Conservation (phyloP, 2,888 invertebrate genomes). For the Marasmarcha lunaedactyla region DNA sequence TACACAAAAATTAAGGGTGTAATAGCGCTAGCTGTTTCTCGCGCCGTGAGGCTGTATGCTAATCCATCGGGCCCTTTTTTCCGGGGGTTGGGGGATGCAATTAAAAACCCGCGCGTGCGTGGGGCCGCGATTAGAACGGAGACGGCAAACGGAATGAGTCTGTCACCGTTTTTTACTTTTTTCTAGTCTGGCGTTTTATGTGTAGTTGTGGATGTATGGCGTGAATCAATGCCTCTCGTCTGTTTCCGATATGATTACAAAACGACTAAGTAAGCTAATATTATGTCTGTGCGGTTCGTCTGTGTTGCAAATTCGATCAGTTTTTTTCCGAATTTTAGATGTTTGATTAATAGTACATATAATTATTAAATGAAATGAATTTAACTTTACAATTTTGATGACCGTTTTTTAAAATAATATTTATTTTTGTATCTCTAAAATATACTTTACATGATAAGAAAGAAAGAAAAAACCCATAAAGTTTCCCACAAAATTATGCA, state of each 20-base stretch:
- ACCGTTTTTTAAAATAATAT: no score
- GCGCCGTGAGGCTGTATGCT: constrained; percentile 61
- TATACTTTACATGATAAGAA: no score
- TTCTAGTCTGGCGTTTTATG: constrained; percentile 56
- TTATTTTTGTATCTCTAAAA: no score
- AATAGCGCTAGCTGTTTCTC: constrained; percentile 46
- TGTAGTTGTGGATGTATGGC: constrained; percentile 26
- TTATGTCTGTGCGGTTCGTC: constrained; percentile 1
- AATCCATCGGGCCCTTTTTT: constrained; percentile 65
- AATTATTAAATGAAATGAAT: no score
- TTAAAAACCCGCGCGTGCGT: constrained; percentile 68
- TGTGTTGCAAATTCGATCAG: constrained; percentile 2
- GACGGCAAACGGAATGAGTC: constrained; percentile 61
- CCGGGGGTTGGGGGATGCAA: constrained; percentile 64
- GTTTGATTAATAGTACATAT: no score
- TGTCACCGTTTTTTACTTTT: constrained; percentile 62
- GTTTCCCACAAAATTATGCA: no score
- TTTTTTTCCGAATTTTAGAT: no score
- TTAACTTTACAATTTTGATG: no score
- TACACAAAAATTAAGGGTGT: constrained; percentile 56
- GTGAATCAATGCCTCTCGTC: constrained; percentile 40
- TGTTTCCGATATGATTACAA: constrained; percentile 19
- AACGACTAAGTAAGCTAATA: constrained; percentile 1
- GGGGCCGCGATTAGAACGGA: constrained; percentile 67
- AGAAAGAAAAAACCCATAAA: no score